Base-by-base conservation (phyloP, 53 echinoderm and acorn worm species). In the Crossaster papposus region DNA sequence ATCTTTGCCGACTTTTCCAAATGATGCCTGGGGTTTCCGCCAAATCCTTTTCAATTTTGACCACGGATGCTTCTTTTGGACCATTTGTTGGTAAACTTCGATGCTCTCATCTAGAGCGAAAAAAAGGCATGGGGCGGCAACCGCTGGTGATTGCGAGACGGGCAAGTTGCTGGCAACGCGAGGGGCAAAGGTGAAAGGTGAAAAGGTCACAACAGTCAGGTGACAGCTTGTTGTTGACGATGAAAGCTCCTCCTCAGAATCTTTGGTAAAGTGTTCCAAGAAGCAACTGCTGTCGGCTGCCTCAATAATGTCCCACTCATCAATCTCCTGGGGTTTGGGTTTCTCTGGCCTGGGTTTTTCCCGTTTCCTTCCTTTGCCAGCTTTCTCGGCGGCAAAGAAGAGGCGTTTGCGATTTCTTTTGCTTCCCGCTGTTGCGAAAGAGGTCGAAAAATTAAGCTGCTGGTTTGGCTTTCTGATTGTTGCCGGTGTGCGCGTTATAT, bases 291-390 rank as follows among this genome's bases (percentile, higher is more conserved):
- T 50, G 4, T 80, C 80, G 11, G 36, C 58, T 11, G 79, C 29
- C 51, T 79, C 79, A 32, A 79, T 79, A 11, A 80, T 30, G n/a
- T 80, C 80, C 80, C 80, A 80, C 58, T 80, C 80, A 11, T 80
- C 80, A 54, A 2, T 54, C 33, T 80, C 80, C 54, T 31, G 4
- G 58, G 52, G 32, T 22, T 74, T 74, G 1, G 68, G 36, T 33
- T 35, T 36, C 58, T 20, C 2, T 4, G 2, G 75, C 75, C 36
- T 33, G 1, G 75, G 75, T 33, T 71, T 71, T 71, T 71, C 30
- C 2, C 2, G 36, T 74, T 35, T 74, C 2, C 75, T 74, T 74
- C 20, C 31, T 36, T 74, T 5, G 34, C 2, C 29, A 31, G 71
- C 4, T 3, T 71, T 29, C 30, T 29, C 15, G 7, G 15, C 13